phyloP scores from a whole-genome alignment of 2,888 invertebrate species.

The Cryptocheilus praepositus region DNA sequence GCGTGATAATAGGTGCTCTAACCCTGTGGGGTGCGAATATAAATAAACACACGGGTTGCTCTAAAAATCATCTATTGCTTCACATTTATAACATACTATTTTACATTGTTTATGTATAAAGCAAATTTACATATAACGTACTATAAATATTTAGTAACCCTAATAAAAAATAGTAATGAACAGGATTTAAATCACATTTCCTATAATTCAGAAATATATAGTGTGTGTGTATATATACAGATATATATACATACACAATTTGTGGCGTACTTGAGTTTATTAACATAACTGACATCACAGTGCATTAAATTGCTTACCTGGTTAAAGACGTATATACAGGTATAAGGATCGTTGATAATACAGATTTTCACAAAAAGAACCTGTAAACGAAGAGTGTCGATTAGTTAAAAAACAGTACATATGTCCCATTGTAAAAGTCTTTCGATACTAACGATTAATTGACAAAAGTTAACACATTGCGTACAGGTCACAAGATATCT shows the following conservation, averaged over 20 bases:
- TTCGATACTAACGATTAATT: no score
- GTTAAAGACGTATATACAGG: constrained; percentile 34
- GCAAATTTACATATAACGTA: constrained; percentile 31
- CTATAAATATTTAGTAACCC: constrained; percentile 29
- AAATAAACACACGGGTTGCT: constrained; percentile 7
- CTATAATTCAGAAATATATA: constrained; percentile 26
- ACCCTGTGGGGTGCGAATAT: no score
- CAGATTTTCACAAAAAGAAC: constrained; percentile 17
- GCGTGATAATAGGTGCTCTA: no score
- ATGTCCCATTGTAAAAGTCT: background rate
- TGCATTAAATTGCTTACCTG: constrained; percentile 30
- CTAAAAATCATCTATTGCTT: constrained; percentile 54
- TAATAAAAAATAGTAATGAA: constrained; percentile 31
- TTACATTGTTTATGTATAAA: constrained; percentile 42
- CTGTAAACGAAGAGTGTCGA: constrained; percentile 11
- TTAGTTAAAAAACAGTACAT: background rate
- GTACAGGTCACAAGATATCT: no score
- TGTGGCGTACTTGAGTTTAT: constrained; percentile 33
- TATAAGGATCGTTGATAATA: constrained; percentile 32
- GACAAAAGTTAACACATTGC: no score
- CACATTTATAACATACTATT: constrained; percentile 41
- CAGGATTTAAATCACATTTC: constrained; percentile 30
- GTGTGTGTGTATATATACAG: background rate
- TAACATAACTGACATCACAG: constrained; percentile 38
- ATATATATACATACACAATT: constrained; percentile 19